These are phyloP conservation scores for Cordilura impudica DNA, from an alignment of 2,888 invertebrate genomes.

Conservation along the genomic window DNA sequence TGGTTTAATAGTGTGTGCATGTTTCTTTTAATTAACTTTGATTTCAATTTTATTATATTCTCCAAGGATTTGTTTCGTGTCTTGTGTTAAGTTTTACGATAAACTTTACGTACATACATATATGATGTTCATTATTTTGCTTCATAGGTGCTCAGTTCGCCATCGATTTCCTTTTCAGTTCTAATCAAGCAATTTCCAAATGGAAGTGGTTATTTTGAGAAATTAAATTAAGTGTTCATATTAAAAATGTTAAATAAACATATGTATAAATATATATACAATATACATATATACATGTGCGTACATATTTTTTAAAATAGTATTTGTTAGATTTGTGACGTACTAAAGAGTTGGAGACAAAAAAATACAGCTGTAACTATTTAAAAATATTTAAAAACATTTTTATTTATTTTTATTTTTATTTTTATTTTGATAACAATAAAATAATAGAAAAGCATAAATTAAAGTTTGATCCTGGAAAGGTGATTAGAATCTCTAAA, in stretches of 20 bases:
- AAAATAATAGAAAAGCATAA: no score
- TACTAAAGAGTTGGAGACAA: no score
- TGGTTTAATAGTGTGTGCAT: slow-evolving; percentile 3
- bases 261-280: no score
- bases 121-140: slow-evolving; percentile 15
- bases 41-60: slow-evolving; percentile 28
- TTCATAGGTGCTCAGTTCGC: slow-evolving; percentile 14
- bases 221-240: slow-evolving; percentile 1
- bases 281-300: no score
- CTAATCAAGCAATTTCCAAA: slow-evolving; percentile 18
- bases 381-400: no score
- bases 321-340: no score
- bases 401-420: no score
- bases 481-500: no score
- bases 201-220: slow-evolving; percentile 32
- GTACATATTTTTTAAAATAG: no score
- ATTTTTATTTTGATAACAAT: no score
- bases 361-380: no score
- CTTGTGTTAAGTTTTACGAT: background rate
- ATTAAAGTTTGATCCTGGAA: no score
- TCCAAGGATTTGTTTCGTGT: slow-evolving; percentile 29
- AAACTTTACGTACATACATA: background rate
- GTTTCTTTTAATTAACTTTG: slow-evolving; percentile 34
- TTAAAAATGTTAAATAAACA: slow-evolving; percentile 34
- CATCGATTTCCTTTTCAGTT: slow-evolving; percentile 30